A percentile compares a stretch with the other conserved stretches of the same genome.
phyloP scores from a whole-genome alignment of 2,113 vertebrate genomes.

The Ammodytes dubius region DNA sequence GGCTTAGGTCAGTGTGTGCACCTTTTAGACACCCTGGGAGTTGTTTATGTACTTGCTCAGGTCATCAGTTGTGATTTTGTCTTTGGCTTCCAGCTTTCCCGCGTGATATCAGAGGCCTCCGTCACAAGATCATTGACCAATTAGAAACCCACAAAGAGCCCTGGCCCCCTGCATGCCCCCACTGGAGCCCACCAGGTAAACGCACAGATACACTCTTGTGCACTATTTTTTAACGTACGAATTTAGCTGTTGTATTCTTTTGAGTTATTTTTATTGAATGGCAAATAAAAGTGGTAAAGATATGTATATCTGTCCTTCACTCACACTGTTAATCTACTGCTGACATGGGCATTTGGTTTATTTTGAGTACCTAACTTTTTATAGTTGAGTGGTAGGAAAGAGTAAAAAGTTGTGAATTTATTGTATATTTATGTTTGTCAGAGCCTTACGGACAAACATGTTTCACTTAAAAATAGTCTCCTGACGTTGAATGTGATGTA shows the following conservation, averaged over 20 bases:
- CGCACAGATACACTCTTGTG: neutral
- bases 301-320: neutral
- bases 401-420: neutral
- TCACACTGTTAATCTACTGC: neutral
- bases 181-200: constrained; percentile 89
- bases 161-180: constrained; percentile 91
- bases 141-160: constrained; percentile 85
- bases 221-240: neutral
- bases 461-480: neutral
- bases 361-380: neutral
- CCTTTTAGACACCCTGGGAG: neutral
- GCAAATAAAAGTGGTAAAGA: neutral
- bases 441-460: neutral
- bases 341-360: neutral
- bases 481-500: no score
- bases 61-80: neutral
- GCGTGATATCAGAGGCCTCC: constrained; percentile 74
- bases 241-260: neutral
- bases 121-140: constrained; percentile 85
- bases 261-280: neutral
- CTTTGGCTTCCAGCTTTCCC: constrained; percentile 52
- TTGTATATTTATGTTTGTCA: neutral
- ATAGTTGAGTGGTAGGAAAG: neutral
- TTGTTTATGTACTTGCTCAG: neutral
- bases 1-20: neutral